These are phyloP conservation scores for Sisor rabdophorus DNA, from an alignment of 2,113 vertebrate species.

Conservation along the genomic window DNA sequence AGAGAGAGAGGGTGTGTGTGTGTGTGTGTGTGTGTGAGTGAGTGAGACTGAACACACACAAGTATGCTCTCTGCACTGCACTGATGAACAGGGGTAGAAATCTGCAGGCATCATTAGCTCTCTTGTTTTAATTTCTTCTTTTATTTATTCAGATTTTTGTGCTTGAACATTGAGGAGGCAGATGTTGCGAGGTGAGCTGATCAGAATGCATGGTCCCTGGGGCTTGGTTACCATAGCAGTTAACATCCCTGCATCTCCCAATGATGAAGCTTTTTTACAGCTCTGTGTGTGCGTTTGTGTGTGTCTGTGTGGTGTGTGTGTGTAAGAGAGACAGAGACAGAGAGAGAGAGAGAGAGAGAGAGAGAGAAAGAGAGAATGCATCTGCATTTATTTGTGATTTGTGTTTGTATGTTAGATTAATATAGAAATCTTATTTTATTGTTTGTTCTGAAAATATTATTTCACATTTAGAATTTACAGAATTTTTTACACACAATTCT, in stretches of 20 bases:
- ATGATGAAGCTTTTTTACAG: conserved; percentile 48
- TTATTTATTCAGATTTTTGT: conserved; percentile 51
- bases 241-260: conserved; percentile 83
- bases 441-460: background rate
- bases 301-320: no score
- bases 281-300: conserved; percentile 6
- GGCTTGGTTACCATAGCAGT: conserved; percentile 88
- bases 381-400: conserved; percentile 19
- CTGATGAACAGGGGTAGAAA: conserved; percentile 68
- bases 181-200: conserved; percentile 81
- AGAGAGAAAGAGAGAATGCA: no score
- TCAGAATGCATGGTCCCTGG: conserved; percentile 89
- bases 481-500: background rate
- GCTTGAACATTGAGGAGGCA: conserved; percentile 57
- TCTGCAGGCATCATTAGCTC: conserved; percentile 87
- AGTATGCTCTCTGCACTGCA: conserved; percentile 74
- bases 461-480: background rate
- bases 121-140: conserved; percentile 63
- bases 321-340: background rate
- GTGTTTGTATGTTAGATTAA: background rate
- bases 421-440: background rate
- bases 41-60: background rate
- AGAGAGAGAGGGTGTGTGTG: background rate
- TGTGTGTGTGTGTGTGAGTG: no score
- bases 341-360: no score